Evolutionary conservation across 2,888 invertebrate genomes (phyloP), one percentile per base, ranked within the genome.

Genomic region (Synergus umbraculus): DNA sequence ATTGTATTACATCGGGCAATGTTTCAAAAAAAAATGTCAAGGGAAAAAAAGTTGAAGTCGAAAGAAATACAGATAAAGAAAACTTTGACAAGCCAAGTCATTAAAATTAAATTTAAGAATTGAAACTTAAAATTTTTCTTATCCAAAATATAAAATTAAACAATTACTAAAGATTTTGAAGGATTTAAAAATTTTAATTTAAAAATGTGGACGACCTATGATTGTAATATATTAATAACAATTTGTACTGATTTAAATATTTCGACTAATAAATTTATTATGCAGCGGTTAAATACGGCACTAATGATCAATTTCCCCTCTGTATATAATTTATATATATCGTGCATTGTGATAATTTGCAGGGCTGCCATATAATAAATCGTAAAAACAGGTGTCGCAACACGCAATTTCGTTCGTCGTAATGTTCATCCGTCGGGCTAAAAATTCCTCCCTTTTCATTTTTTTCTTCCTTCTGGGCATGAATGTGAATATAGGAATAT

Each of bases 351-450:
- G 37, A 73, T 73, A 73, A 73, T 54, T 73, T 37, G 73, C 29
- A n/a, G n/a, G 54, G 10, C 29, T 29, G 29, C 69, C 13, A 44
- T 41, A 54, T 73, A 73, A 73, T 73, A 73, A 73, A 73, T 73
- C 37, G 73, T 73, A 29, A 37, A 69, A 73, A 37, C 73, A 73
- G 73, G 73, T 73, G 73, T 73, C 73, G 73, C 73, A 73, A 73
- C 73, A 54, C 49, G 73, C 54, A 73, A 73, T 73, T 73, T 73
- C 4, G n/a, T 73, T n/a, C 9, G 29, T 37, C 49, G 73, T 73
- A 73, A 73, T 46, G 46, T 49, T 49, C 49, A 22, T 69, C 22
- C 46, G 69, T 54, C 22, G 10, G 46, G 29, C 29, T 49, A 73
- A 49, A 4, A 54, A 37, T 15, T 29, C 44, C 22, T n/a, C 22